phyloP scores from a whole-genome alignment of 2,113 vertebrate genomes.

The Alethe castanea region DNA sequence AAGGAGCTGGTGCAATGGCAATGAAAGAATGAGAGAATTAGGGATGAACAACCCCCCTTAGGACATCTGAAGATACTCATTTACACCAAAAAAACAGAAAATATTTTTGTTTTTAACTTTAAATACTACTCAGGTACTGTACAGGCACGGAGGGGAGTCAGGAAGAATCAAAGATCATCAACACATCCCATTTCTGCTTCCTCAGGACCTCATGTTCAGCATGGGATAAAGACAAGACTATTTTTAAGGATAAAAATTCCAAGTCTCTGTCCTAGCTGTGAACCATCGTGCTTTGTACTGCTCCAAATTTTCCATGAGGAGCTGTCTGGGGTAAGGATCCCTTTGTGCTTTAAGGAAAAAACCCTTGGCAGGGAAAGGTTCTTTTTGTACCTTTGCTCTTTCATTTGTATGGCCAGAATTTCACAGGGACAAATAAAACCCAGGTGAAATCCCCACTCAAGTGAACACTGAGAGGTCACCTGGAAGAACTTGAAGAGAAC shows the following conservation, averaged over 20 bases:
- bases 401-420: background rate
- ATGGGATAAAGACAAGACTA: background rate
- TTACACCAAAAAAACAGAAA: background rate
- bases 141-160: background rate
- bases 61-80: background rate
- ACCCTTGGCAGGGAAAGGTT: background rate
- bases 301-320: background rate
- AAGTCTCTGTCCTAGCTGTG: background rate
- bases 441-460: background rate
- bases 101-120: background rate
- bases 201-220: background rate
- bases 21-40: background rate
- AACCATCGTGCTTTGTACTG: accelerated
- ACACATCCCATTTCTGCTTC: background rate
- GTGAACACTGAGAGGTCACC: background rate
- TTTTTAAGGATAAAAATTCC: background rate
- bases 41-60: background rate
- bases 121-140: background rate
- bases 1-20: background rate
- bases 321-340: background rate
- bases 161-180: background rate
- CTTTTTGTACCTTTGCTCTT: background rate
- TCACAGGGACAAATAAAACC: background rate
- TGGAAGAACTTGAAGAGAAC: accelerated
- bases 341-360: background rate